Base-by-base conservation (phyloP, 1,140 invertebrate species). In the Drosophila busckii region DNA sequence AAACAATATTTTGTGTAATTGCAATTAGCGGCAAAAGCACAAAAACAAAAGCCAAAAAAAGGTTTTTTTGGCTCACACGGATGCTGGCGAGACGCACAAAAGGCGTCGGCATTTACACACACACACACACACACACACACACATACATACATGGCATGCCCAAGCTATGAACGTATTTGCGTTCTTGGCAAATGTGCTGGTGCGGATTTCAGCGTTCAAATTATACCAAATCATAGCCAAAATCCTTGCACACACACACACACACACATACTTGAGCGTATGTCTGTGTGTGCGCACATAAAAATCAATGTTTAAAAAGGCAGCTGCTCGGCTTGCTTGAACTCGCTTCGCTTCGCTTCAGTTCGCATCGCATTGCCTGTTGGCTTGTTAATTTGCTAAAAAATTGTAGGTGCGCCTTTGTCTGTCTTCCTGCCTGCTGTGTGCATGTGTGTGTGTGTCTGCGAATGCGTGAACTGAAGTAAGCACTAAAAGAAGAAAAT, bases 1-100 rank as follows among this genome's bases (percentile, higher is more conserved):
- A 73, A 73, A 71, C 60, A 71, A 73, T 73, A 73, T 67, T 73
- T 71, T 52, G 46, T 71, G 46, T 71, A 73, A 73, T 71, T 73
- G 69, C 69, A 71, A 73, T 73, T 71, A 67, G 56, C 48, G 62
- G 41, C 37, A 62, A 67, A 70, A 49, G 28, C 62, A n/a, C n/a
- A n/a, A n/a, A n/a, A n/a, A n/a, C n/a, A n/a, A n/a, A n/a, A n/a
- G n/a, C n/a, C n/a, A n/a, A n/a, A n/a, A n/a, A n/a, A n/a, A n/a
- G n/a, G n/a, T n/a, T n/a, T 46, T 58, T 66, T 53, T 13, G 41
- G 7, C 17, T 35, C n/a, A n/a, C n/a, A 10, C 52, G 17, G 20
- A 44, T 37, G 41, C 46, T 23, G 17, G 6, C 32, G 41, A 37
- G 12, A 32, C 19, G 37, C 26, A 42, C 37, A 53, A 42, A 46